Base-by-base conservation (phyloP, 2,888 invertebrate genomes). In the Troides helena region DNA sequence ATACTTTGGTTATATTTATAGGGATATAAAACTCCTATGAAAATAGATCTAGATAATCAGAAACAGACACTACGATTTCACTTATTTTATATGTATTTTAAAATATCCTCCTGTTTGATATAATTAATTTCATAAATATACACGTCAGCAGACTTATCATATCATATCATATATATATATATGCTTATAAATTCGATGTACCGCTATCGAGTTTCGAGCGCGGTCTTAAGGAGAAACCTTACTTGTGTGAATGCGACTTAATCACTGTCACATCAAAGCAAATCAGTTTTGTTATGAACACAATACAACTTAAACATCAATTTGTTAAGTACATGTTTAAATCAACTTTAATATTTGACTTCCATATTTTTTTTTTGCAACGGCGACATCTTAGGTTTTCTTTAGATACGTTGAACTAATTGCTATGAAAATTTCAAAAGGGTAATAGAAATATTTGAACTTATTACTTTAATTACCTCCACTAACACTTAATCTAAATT, bases 201-300 rank as follows among this genome's bases (percentile, higher is more conserved):
- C 68, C 69, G 68, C 73, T 78, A 82, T 87, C 84, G 76, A 64
- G 71, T 87, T 84, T 79, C 85, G 77, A 78, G 75, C 75, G 77
- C 76, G 84, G 86, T 86, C 85, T 30, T 81, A 81, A 83, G 81
- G 74, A 67, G 88, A 89, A 87, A 76, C 87, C 89, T 4, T 60
- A 75, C 75, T 72, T 81, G 68, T 73, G 80, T 80, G 85, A 86
- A 85, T 82, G 73, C 87, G 80, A 82, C 80, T 79, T 82, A 84
- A 85, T 87, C 82, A 81, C 79, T 77, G 75, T 74, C 76, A 80
- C 81, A 80, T 81, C 79, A 80, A 78, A 77, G 77, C 77, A 74
- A 61, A 17, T 21, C 59, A 23, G 64, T 53, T 60, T 50, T 50
- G 18, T 50, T 17, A 17, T 50, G 50, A 50, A 17, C 50, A 50